These are phyloP conservation scores for Cydia strobilella DNA, from an alignment of 1,140 invertebrate genomes.

Conservation along the genomic window DNA sequence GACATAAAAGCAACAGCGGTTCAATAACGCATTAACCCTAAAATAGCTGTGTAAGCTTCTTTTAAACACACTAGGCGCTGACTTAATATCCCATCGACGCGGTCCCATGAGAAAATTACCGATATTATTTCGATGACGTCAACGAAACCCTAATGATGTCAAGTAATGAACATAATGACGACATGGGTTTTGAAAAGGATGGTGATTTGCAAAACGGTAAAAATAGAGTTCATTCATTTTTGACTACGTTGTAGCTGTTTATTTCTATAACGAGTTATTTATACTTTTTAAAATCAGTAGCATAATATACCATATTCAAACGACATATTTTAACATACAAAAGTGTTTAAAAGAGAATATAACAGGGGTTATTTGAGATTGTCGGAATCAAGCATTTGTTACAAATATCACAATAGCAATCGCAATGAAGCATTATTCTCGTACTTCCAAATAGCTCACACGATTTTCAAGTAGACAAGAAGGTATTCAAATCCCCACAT, in stretches of 20 bases:
- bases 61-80: conserved; percentile 37
- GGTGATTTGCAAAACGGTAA: conserved; percentile 7
- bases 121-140: conserved; percentile 42
- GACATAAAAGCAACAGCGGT: conserved; percentile 11
- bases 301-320: not conserved
- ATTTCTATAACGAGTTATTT: too few species aligned
- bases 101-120: conserved; percentile 38
- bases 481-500: conserved; percentile 2
- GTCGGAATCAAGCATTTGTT: too few species aligned
- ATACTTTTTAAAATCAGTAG: not conserved
- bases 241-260: too few species aligned
- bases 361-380: too few species aligned
- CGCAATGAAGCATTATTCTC: not conserved
- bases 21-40: conserved; percentile 45
- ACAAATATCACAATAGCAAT: not conserved
- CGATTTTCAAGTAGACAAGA: not conserved
- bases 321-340: not conserved
- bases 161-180: conserved; percentile 40
- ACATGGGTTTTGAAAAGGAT: conserved; percentile 40
- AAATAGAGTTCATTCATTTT: not conserved
- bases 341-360: too few species aligned
- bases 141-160: conserved; percentile 33
- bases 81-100: conserved; percentile 37
- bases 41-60: conserved; percentile 46
- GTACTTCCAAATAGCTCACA: not conserved